Base-by-base conservation (phyloP, 2,888 invertebrate genomes). In the Smittia sp. region DNA sequence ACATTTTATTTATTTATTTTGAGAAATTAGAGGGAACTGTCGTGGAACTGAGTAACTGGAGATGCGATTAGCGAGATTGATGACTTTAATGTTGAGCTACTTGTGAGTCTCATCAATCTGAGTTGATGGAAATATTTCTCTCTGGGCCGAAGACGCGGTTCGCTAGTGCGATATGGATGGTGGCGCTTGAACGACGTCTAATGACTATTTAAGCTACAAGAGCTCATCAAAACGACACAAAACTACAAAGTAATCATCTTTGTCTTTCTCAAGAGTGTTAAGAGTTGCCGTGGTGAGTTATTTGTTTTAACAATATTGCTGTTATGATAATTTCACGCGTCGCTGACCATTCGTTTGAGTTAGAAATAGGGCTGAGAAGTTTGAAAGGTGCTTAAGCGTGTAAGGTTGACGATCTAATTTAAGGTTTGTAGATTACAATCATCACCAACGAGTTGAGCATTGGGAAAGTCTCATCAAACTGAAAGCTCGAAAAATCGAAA, bases 401-500 rank as follows among this genome's bases (percentile, higher is more conserved):
- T 32, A 22, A 62, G 22, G 7, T 25, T 65, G 22, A 24, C 65
- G 67, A 20, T 67, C 67, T 67, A 67, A 39, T 67, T 67, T 38
- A 27, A 62, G 58, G 27, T 66, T 66, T 66, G 46, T 11, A 13
- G n/a, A 46, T 46, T 46, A 46, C 11, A 46, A 46, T 46, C 46
- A 46, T 46, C 46, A 46, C n/a, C 3, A 32, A 32, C 32, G 32
- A 32, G 32, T 32, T 32, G 32, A 32, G 32, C 32, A 32, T 32
- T 32, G 32, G 32, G 32, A 32, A 32, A 32, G 32, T 32, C 32
- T 32, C 32, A 32, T 32, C 24, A 68, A 68, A 68, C 46, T 24
- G 68, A 68, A 68, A 68, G 68, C 46, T 66, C 66, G 38, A 66
- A 66, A 68, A 68, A 68, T 68, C 46, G 68, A 68, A 68, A 68